Base-by-base conservation (phyloP, 2,888 invertebrate species). In the Phortica okadai region DNA sequence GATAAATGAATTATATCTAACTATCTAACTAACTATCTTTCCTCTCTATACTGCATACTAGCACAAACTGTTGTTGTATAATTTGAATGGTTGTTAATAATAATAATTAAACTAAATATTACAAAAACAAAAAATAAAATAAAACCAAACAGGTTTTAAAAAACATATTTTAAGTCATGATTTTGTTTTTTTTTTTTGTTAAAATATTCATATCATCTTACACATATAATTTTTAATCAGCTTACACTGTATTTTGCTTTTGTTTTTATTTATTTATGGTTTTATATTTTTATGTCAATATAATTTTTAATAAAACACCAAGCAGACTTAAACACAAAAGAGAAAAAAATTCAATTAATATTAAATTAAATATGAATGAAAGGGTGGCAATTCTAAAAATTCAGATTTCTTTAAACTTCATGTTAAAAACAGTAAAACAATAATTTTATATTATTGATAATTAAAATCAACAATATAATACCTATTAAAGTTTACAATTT, bases 51-150 rank as follows among this genome's bases (percentile, higher is more conserved):
- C 7, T 59, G 16, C 21, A 8, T 16, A n/a, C 67, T 67, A 69
- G 45, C 67, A 69, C 67, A 69, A 69, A 69, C 42, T n/a, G n/a
- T 45, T 45, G 45, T 69, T 69, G 67, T 69, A 44, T 44, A 44
- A 16, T 45, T 69, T 59, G 59, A 69, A 45, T 16, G 42, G 45
- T 44, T 69, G 42, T 45, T 16, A 69, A 44, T 21, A 64, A 64
- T 64, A 21, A 42, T 25, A 64, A 25, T 66, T 66, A 66, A n/a
- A n/a, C 42, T 42, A 66, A 66, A 66, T 66, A 41, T 33, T 70
- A 62, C 70, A 74, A 74, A 73, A 74, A 45, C 1, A 16, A 67
- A 77, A 66, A 64, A 74, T 14, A 45, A 56, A 73, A 1, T 45
- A 45, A 45, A 45, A 45, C 7, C 45, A 45, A 10, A 45, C 45